Conservation (phyloP, 2,888 invertebrate genomes). For the Meloe dianella region DNA sequence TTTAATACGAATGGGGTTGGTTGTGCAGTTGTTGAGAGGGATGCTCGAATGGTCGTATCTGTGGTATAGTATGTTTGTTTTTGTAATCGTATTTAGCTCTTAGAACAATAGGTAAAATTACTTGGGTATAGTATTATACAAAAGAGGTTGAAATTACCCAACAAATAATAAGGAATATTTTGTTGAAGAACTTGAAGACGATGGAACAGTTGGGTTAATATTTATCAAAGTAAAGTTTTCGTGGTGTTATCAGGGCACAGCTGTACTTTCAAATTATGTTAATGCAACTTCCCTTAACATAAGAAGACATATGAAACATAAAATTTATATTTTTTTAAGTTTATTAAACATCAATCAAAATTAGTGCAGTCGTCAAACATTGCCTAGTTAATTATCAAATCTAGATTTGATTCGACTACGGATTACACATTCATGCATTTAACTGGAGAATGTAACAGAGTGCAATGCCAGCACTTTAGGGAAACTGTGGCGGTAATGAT, state of each 20-base stretch:
- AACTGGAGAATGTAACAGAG: constrained; percentile 35
- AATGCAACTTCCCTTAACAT: constrained; percentile 41
- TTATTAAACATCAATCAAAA: constrained; percentile 23
- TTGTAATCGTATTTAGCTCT: constrained; percentile 27
- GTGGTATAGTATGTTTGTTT: constrained; percentile 24
- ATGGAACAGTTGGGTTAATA: constrained; percentile 29
- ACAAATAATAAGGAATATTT: constrained; percentile 33
- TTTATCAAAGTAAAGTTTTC: constrained; percentile 33
- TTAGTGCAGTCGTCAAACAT: constrained; percentile 27
- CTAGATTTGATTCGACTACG: constrained; percentile 32
- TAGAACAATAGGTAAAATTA: constrained; percentile 29
- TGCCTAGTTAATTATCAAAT: constrained; percentile 15
- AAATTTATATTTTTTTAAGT: constrained; percentile 10
- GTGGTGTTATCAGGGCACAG: constrained; percentile 33
- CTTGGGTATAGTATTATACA: constrained; percentile 18
- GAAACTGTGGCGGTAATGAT: constrained; percentile 47
- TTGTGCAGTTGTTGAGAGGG: constrained; percentile 13
- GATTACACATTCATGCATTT: constrained; percentile 40
- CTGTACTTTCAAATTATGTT: constrained; percentile 39
- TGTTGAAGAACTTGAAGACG: constrained; percentile 35
- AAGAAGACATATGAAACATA: constrained; percentile 34
- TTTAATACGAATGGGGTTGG: constrained; percentile 15
- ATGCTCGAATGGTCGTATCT: constrained; percentile 20
- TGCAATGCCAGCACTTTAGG: constrained; percentile 44
- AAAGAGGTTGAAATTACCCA: constrained; percentile 29